phyloP scores from a whole-genome alignment of 1,140 invertebrate species.

The Tachypleus tridentatus region DNA sequence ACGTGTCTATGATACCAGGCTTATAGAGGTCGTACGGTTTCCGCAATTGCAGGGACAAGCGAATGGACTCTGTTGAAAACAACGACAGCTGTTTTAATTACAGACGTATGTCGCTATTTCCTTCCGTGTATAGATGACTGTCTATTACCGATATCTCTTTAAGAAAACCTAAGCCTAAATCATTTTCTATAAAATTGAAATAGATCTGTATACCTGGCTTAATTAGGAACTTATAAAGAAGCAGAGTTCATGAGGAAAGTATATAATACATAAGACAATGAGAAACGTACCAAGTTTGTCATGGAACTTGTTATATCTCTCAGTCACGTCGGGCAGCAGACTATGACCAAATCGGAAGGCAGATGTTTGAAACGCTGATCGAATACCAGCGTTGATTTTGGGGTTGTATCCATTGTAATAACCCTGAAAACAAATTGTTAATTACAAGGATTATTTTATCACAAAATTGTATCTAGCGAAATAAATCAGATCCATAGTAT shows the following conservation, averaged over 20 bases:
- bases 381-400: constrained; percentile 60
- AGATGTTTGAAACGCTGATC: constrained; percentile 82
- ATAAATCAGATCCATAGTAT: background rate
- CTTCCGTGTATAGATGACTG: too few relatives aligned
- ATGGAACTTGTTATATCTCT: constrained; percentile 84
- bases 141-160: too few relatives aligned
- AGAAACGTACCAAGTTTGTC: constrained; percentile 61
- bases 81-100: too few relatives aligned
- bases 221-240: too few relatives aligned
- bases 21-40: constrained; percentile 81
- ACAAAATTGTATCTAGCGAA: constrained; percentile 4
- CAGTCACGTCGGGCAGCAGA: constrained; percentile 52
- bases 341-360: constrained; percentile 81
- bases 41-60: constrained; percentile 70
- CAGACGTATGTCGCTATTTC: too few relatives aligned
- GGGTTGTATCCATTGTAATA: constrained; percentile 55
- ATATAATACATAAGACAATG: too few relatives aligned
- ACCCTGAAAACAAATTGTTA: constrained; percentile 33
- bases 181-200: too few relatives aligned
- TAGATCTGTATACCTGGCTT: too few relatives aligned
- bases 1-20: constrained; percentile 79
- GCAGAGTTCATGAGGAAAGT: too few relatives aligned
- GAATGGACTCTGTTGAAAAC: constrained; percentile 52
- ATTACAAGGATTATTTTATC: constrained; percentile 15
- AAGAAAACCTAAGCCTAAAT: too few relatives aligned